These are phyloP conservation scores for Scolanthus callimorphus DNA, from an alignment of 92 coral and sea anemone species.

Conservation along the genomic window DNA sequence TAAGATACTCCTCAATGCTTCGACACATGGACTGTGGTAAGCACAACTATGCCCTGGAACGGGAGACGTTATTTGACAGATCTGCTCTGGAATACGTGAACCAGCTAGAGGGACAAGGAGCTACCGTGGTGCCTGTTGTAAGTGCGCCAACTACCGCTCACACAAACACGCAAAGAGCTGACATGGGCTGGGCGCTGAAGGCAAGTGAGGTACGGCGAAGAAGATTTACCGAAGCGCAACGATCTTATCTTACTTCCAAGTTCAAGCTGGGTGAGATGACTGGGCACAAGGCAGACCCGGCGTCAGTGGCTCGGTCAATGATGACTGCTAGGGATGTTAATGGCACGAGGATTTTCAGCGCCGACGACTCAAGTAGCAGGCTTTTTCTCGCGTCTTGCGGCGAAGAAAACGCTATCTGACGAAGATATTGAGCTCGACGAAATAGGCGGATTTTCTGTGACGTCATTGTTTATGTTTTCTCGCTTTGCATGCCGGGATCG, in stretches of 20 bases:
- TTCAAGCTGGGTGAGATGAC: constrained; percentile 23
- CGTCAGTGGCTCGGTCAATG: constrained; percentile 20
- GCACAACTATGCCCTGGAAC: constrained; percentile 2
- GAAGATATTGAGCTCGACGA: constrained; percentile 16
- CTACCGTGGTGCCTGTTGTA: not conserved
- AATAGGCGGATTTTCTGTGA: not conserved
- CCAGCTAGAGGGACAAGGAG: not conserved
- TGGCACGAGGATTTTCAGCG: constrained; percentile 18
- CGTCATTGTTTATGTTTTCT: no score
- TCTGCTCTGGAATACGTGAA: not conserved
- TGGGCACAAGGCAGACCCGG: constrained; percentile 22
- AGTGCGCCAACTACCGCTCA: not conserved
- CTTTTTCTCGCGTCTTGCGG: constrained; percentile 18
- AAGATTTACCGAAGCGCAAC: constrained; percentile 18
- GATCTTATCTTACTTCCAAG: constrained; percentile 8
- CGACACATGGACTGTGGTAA: constrained; percentile 8
- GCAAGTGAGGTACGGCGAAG: constrained; percentile 8
- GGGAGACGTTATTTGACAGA: constrained; percentile 11
- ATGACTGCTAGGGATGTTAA: constrained; percentile 16
- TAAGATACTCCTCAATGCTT: not conserved
- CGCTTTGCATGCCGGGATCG: no score
- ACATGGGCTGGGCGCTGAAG: constrained; percentile 45
- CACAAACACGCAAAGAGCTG: constrained; percentile 1
- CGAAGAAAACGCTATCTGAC: constrained; percentile 23
- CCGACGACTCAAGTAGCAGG: constrained; percentile 32